Evolutionary conservation across 2,113 vertebrate genomes (phyloP).

Genomic region (Loxodonta africana): DNA sequence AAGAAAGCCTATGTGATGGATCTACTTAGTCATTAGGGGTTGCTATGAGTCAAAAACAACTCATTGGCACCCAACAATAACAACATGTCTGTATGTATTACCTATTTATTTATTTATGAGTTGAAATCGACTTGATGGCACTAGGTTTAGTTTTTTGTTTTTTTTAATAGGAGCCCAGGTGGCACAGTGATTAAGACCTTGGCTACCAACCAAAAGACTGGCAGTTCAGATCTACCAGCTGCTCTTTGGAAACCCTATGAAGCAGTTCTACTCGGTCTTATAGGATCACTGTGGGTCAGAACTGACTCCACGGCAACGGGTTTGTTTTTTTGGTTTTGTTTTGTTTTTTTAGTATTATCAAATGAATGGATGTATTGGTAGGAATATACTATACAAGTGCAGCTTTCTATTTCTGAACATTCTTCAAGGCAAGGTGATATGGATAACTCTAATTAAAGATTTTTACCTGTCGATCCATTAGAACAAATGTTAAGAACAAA

Average conservation of each 20-base stretch:
- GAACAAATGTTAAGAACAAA: neutral
- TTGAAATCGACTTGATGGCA: too few species aligned
- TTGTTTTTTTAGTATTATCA: neutral
- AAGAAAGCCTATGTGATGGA: neutral
- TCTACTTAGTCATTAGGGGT: neutral
- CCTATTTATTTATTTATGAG: neutral
- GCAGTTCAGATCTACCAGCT: too few species aligned
- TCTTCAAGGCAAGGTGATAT: neutral
- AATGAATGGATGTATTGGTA: neutral
- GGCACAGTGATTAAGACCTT: too few species aligned
- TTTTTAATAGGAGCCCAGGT: too few species aligned
- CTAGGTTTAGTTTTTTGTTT: neutral
- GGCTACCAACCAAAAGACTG: too few species aligned
- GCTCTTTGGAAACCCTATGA: too few species aligned
- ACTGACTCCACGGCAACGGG: too few species aligned
- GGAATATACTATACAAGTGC: neutral
- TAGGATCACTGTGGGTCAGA: too few species aligned
- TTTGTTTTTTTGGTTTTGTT: too few species aligned
- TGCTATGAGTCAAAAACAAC: neutral
- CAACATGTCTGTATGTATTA: neutral
- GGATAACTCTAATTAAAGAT: neutral
- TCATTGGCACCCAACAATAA: neutral
- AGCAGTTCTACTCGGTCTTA: too few species aligned
- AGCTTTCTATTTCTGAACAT: neutral
- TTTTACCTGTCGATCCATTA: neutral